Conservation (phyloP, 2,113 vertebrate species). For the Planiliza haematocheilus region DNA sequence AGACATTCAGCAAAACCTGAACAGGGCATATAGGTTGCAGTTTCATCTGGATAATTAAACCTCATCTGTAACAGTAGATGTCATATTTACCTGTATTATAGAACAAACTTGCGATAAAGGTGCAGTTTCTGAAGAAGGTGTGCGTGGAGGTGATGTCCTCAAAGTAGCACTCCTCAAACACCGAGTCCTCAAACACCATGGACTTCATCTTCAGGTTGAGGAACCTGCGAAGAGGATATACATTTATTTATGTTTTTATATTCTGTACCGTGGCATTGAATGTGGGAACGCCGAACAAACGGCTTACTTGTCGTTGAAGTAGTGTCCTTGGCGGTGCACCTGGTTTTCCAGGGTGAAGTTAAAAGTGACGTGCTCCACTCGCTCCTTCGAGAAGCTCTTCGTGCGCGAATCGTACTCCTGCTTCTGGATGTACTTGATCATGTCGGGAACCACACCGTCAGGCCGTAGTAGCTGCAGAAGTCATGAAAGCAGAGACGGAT, state of each 20-base stretch:
- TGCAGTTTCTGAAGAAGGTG: conserved; percentile 97
- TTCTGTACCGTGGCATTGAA: neutral
- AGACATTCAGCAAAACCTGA: too few species aligned
- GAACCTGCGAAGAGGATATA: conserved; percentile 84
- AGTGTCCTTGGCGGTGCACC: conserved; percentile 91
- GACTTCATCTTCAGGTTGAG: conserved; percentile 96
- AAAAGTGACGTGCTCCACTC: conserved; percentile 92
- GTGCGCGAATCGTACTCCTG: conserved; percentile 92
- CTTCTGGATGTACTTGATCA: conserved; percentile 97
- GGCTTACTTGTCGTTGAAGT: conserved; percentile 95
- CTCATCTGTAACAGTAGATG: neutral
- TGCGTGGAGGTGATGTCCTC: conserved; percentile 97
- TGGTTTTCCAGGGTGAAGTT: conserved; percentile 99
- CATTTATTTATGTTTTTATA: neutral
- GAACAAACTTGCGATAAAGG: conserved; percentile 93
- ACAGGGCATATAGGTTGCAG: too few species aligned
- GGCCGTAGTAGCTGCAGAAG: conserved; percentile 91
- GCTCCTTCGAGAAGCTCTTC: conserved; percentile 90
- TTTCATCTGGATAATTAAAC: neutral
- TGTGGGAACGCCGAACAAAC: neutral
- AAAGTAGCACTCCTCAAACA: conserved; percentile 97
- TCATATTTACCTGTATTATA: conserved; percentile 92
- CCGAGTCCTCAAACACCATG: conserved; percentile 93
- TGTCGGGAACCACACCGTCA: conserved; percentile 99
- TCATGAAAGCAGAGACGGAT: neutral